A percentile compares a stretch with the other conserved stretches of the same genome.
phyloP scores from a whole-genome alignment of 2,888 invertebrate species.

The Bembecia ichneumoniformis region DNA sequence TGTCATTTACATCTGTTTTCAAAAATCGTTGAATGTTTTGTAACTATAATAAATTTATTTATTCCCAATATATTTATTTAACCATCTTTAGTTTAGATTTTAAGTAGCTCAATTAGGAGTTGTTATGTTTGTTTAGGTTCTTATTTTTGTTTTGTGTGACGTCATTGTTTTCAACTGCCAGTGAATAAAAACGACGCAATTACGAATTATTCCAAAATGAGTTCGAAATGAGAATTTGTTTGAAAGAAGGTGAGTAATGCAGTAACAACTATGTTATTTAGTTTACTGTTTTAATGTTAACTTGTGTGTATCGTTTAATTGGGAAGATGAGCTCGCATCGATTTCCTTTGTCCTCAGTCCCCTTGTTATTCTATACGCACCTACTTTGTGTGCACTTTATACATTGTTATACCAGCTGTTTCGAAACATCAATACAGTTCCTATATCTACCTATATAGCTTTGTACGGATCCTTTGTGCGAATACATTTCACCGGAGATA shows the following conservation, averaged over 20 bases:
- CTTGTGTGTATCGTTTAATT: slow-evolving; percentile 10
- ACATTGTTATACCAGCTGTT: slow-evolving; percentile 41
- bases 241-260: slow-evolving; percentile 45
- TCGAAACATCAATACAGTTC: slow-evolving; percentile 23
- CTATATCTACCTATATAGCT: no score
- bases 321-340: slow-evolving; percentile 38
- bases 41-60: slow-evolving; percentile 48
- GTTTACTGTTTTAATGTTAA: not conserved
- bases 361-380: slow-evolving; percentile 19
- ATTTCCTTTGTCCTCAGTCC: slow-evolving; percentile 68
- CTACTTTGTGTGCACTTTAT: slow-evolving; percentile 7
- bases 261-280: not conserved
- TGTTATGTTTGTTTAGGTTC: slow-evolving; percentile 39
- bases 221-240: slow-evolving; percentile 62
- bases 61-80: slow-evolving; percentile 44
- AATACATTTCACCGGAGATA: no score
- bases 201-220: slow-evolving; percentile 65
- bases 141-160: slow-evolving; percentile 62
- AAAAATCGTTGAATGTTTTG: slow-evolving; percentile 59
- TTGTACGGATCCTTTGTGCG: no score
- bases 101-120: slow-evolving; percentile 13
- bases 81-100: slow-evolving; percentile 20
- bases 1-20: slow-evolving; percentile 60
- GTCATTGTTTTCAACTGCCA: slow-evolving; percentile 73
- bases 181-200: slow-evolving; percentile 73